Evolutionary conservation across 2,888 invertebrate species (phyloP).

Genomic region (Limulus polyphemus): DNA sequence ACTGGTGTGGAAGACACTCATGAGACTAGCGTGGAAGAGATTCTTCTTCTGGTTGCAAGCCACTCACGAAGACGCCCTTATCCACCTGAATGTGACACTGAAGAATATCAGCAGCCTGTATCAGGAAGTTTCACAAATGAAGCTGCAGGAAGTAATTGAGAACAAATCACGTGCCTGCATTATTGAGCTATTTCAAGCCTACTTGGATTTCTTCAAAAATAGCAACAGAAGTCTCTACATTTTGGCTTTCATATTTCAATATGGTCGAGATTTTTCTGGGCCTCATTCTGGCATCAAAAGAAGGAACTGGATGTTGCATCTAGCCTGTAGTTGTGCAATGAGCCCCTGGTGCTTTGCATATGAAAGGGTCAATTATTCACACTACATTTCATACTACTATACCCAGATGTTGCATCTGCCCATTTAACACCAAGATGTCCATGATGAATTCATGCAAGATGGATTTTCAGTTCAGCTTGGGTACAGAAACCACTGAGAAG

Average conservation of each 20-base stretch:
- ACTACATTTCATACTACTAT: background rate
- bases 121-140: background rate
- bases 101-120: background rate
- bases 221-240: background rate
- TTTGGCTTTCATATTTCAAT: background rate
- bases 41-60: background rate
- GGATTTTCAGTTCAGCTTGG: background rate
- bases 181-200: background rate
- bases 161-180: background rate
- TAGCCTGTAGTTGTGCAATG: background rate
- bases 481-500: background rate
- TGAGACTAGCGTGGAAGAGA: constrained; percentile 5
- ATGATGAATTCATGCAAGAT: background rate
- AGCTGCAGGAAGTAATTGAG: background rate
- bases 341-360: background rate
- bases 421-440: background rate
- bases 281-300: background rate
- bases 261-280: background rate
- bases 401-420: background rate
- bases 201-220: background rate
- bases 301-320: constrained; percentile 3
- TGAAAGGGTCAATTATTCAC: background rate
- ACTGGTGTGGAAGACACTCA: constrained; percentile 20
- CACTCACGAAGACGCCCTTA: background rate
- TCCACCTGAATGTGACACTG: background rate